Evolutionary conservation across 2,797 vertebrate species (phyloP).

Genomic region (Xyrichtys novacula): DNA sequence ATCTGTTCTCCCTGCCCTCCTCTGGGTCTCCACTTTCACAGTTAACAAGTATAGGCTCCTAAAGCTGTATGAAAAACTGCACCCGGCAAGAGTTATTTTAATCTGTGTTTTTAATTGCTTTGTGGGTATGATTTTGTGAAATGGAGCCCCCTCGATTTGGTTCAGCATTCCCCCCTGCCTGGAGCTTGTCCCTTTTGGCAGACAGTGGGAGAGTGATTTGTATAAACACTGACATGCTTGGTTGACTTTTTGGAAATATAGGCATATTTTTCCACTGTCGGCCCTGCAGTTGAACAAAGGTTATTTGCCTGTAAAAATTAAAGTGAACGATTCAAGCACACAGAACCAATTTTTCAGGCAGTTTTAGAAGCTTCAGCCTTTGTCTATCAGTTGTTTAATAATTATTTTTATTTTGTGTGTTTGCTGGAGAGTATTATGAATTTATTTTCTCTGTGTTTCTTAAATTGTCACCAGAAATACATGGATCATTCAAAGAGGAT

Average conservation of each 20-base stretch:
- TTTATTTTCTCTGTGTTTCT: constrained; percentile 16
- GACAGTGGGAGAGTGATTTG: constrained; percentile 40
- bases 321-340: constrained; percentile 31
- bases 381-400: constrained; percentile 23
- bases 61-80: constrained; percentile 10
- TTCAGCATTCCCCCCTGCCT: constrained; percentile 17
- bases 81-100: constrained; percentile 14
- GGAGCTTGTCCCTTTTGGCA: constrained; percentile 32
- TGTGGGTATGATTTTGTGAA: constrained; percentile 24
- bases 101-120: constrained; percentile 27
- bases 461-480: constrained; percentile 20
- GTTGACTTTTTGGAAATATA: constrained; percentile 36
- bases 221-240: constrained; percentile 33
- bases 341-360: constrained; percentile 21
- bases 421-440: neutral
- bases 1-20: neutral
- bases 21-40: neutral
- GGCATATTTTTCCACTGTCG: constrained; percentile 43
- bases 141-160: neutral
- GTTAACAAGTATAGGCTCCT: constrained; percentile 6
- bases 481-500: constrained; percentile 3
- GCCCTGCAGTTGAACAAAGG: constrained; percentile 34
- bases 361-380: constrained; percentile 18
- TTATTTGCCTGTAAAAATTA: constrained; percentile 55
- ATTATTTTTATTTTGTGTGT: constrained; percentile 2